Conservation (phyloP, 2,797 vertebrate genomes). For the Catharus ustulatus region DNA sequence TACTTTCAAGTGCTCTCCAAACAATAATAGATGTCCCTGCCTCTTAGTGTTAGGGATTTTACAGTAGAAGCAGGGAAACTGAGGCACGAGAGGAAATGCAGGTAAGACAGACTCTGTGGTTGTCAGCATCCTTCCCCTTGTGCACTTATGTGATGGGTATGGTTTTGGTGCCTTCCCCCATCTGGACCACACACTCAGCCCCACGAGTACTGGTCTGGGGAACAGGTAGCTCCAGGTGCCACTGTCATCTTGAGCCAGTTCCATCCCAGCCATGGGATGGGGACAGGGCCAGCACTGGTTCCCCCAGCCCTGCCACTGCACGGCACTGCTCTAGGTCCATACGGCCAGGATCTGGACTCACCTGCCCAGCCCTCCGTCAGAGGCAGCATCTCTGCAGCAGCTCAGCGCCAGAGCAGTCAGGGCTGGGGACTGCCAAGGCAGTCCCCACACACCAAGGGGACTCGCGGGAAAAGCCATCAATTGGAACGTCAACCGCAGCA, state of each 20-base stretch:
- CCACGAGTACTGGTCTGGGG: too few species aligned
- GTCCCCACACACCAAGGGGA: background rate
- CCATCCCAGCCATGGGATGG: rapidly evolving
- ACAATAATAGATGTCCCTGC: background rate
- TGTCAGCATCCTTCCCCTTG: background rate
- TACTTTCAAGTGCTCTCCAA: background rate
- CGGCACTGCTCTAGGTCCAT: rapidly evolving
- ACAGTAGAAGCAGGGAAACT: background rate
- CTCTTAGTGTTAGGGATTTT: rapidly evolving
- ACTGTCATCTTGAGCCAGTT: background rate
- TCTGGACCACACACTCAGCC: background rate
- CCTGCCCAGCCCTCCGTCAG: background rate
- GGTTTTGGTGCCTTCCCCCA: background rate
- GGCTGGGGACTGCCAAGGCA: background rate
- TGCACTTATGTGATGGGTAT: background rate
- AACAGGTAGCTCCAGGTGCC: background rate
- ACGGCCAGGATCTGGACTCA: rapidly evolving
- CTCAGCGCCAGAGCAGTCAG: rapidly evolving
- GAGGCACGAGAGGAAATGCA: background rate
- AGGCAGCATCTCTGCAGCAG: background rate
- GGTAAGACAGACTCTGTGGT: background rate
- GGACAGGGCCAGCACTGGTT: background rate
- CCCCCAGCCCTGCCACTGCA: background rate
- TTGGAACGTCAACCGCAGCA: background rate
- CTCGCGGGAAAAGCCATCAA: background rate